phyloP scores from a whole-genome alignment of 2,797 vertebrate species.

The Rachycentron canadum region DNA sequence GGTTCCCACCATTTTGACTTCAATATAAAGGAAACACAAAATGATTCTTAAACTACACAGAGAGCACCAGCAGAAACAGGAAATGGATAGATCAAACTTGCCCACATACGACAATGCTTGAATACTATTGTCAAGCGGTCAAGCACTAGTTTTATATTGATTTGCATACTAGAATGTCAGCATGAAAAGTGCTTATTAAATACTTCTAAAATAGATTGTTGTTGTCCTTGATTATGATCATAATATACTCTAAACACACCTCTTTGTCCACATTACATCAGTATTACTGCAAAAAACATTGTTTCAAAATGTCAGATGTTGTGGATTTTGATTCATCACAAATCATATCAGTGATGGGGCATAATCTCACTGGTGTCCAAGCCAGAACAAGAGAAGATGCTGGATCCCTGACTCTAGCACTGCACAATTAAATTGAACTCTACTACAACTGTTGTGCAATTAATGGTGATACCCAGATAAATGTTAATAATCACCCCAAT shows the following conservation, averaged over 20 bases:
- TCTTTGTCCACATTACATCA: no score
- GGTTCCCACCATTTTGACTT: constrained; percentile 38
- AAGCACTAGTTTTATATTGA: constrained; percentile 21
- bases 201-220: not conserved
- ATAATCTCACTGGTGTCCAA: no score
- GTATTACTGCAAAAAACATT: no score
- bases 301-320: no score
- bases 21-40: constrained; percentile 22
- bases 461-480: not conserved
- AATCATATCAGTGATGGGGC: no score
- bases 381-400: no score
- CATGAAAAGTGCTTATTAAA: constrained; percentile 32
- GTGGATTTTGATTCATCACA: no score
- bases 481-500: not conserved
- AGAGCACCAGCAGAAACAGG: constrained; percentile 27
- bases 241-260: no score
- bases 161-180: constrained; percentile 14
- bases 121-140: not conserved
- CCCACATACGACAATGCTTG: constrained; percentile 20
- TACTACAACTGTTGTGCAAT: not conserved
- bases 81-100: constrained; percentile 34
- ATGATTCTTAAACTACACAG: not conserved
- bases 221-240: no score
- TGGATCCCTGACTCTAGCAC: no score
- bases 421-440: no score